Conservation (phyloP, 2,113 vertebrate genomes). For the cattle (Bos taurus) region ARS-UCD2.0 NC_037332.1:6822001-6822500, state of each 20-base stretch:
- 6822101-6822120: neutral
- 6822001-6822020: neutral
- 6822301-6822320: neutral
- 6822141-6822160: neutral
- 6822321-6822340: neutral
- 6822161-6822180: neutral
- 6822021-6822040: neutral
- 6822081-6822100: neutral
- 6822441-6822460: neutral
- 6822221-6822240: neutral
- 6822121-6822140: neutral
- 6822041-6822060: neutral
- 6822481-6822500: neutral
- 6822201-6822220: neutral
- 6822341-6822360: neutral
- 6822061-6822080: neutral
- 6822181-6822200: neutral
- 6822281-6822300: neutral
- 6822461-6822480: neutral
- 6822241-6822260: neutral
- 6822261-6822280: neutral
- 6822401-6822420: neutral
- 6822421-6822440: neutral
- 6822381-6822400: neutral
- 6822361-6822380: neutral